Evolutionary conservation across 1,140 invertebrate genomes (phyloP), one percentile per base, ranked within the genome.

Genomic region (Calliphora vicina): DNA sequence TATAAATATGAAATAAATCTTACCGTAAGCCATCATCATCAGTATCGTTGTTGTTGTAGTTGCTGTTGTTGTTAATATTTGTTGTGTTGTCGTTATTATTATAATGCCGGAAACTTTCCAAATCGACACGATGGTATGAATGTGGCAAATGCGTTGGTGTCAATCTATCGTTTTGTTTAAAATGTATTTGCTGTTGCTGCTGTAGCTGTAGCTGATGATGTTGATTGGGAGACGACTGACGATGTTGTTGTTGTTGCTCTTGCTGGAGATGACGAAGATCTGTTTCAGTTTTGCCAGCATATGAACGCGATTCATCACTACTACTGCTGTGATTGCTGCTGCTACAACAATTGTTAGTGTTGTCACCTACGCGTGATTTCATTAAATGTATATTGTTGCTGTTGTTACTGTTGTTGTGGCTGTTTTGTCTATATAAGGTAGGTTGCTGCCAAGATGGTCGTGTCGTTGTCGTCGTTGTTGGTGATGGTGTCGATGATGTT

Each of bases 101-200:
- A 86, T 88, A 86, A 88, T 88, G 88, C 88, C 88, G 88, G 88
- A 89, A 89, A 89, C 88, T 89, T 89, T 89, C 88, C 88, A 89
- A 89, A 89, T 89, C 88, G 86, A 87, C 88, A 87, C 85, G 86
- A n/a, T 61, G 27, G 35, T 76, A 67, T 42, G 17, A n/a, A 17
- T 67, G 67, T 35, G 6, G 61, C 17, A 82, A 85, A 76, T 81
- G 84, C 88, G 88, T 88, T 89, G 88, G 87, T 86, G 88, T 85
- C 81, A 72, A 82, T 42, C 73, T 67, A 80, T 80, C 81, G 43
- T 73, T 25, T 57, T 61, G 45, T 67, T 71, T 23, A 61, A 42
- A 20, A 17, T 82, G 57, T 15, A 26, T 25, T 61, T 84, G 82
- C n/a, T 83, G 78, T 71, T 85, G 87, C 74, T 82, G 84, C 83